These are phyloP conservation scores for Prosapia bicincta DNA, from an alignment of 2,888 invertebrate species.

Conservation along the genomic window DNA sequence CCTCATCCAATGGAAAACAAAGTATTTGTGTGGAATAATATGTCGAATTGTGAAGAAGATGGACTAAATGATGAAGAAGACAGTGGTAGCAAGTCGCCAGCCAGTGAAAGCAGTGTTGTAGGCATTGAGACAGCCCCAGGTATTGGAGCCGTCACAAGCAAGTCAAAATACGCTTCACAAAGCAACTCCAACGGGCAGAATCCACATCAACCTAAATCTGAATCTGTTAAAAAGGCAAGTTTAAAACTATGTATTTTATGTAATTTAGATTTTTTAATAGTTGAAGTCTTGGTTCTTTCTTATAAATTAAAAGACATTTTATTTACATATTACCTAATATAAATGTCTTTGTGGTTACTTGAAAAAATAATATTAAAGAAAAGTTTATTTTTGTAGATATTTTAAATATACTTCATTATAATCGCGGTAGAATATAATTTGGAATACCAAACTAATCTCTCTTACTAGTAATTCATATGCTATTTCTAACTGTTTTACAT, in stretches of 20 bases:
- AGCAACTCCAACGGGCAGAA: neutral
- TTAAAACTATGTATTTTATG: neutral
- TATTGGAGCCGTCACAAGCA: conserved; percentile 45
- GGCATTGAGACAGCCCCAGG: conserved; percentile 53
- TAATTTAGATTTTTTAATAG: neutral
- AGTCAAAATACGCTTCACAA: conserved; percentile 21
- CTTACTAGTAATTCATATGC: no score
- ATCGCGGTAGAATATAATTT: no score
- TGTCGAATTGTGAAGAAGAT: conserved; percentile 49
- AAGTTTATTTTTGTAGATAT: no score
- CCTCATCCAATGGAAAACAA: conserved; percentile 77
- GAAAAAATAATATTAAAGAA: no score
- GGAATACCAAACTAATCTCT: no score
- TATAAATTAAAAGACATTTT: no score
- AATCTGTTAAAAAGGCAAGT: conserved; percentile 26
- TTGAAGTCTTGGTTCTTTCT: no score
- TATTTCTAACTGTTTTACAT: no score
- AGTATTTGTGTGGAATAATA: conserved; percentile 75
- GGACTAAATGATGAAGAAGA: conserved; percentile 48
- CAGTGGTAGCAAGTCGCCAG: conserved; percentile 39
- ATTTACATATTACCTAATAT: no score
- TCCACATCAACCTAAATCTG: neutral
- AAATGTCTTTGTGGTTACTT: no score
- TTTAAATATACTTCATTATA: no score
- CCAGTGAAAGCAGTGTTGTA: conserved; percentile 44